A percentile compares a stretch with the other conserved stretches of the same genome.
phyloP scores from a whole-genome alignment of 2,113 vertebrate genomes.

The Peromyscus californicus region DNA sequence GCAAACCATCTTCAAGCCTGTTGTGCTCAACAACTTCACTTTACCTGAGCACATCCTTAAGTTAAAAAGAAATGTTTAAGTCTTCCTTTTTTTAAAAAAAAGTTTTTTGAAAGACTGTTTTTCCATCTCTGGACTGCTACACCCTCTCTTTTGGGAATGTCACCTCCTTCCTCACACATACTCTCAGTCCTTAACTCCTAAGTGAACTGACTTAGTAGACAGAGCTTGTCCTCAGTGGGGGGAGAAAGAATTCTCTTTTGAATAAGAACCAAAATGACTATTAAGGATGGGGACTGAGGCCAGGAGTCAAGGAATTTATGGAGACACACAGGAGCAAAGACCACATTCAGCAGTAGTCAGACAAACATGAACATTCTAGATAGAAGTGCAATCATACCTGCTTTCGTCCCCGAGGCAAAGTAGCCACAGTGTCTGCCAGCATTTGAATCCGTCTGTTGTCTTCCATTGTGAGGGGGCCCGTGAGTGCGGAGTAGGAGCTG shows the following conservation, averaged over 20 bases:
- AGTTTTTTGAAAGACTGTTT: neutral
- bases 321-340: neutral
- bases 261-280: neutral
- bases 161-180: neutral
- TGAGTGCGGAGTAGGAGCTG: constrained; percentile 79
- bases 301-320: neutral
- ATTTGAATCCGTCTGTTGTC: constrained; percentile 86
- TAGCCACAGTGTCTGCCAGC: constrained; percentile 82
- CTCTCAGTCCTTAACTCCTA: neutral
- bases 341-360: rapidly evolving
- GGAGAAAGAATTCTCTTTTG: neutral
- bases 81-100: neutral
- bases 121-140: neutral
- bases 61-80: neutral
- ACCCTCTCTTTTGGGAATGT: neutral
- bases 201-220: neutral
- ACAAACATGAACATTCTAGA: neutral
- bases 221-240: neutral
- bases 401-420: constrained; percentile 88
- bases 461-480: constrained; percentile 81
- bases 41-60: neutral
- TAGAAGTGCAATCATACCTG: constrained; percentile 87
- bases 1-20: neutral
- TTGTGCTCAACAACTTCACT: neutral
- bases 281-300: neutral